Conservation (phyloP, 2,113 vertebrate species). For the Xyliphius kryptos region DNA sequence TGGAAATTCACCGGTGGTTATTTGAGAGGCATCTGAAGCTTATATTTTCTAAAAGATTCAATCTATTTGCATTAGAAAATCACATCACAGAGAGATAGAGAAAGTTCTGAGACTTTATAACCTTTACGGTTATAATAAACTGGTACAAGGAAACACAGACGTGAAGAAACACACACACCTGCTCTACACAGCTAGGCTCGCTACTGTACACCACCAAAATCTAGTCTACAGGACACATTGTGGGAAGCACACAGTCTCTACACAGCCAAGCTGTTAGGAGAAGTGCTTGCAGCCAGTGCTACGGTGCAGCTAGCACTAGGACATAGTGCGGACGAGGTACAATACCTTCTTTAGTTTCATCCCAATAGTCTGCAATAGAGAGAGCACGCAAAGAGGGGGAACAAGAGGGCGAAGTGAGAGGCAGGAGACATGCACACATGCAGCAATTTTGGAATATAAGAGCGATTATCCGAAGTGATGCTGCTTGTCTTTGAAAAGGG, state of each 20-base stretch:
- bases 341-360: slow-evolving; percentile 74
- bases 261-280: slow-evolving; percentile 39
- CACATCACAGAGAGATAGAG: slow-evolving; percentile 20
- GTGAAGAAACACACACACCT: slow-evolving; percentile 36
- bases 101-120: slow-evolving; percentile 26
- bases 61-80: slow-evolving; percentile 10
- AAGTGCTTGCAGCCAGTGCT: slow-evolving; percentile 56
- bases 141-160: slow-evolving; percentile 31
- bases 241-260: slow-evolving; percentile 45
- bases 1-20: too few relatives aligned
- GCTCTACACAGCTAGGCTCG: slow-evolving; percentile 21
- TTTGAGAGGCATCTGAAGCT: too few relatives aligned
- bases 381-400: slow-evolving; percentile 65
- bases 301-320: slow-evolving; percentile 50
- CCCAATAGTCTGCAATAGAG: slow-evolving; percentile 75
- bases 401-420: slow-evolving; percentile 50
- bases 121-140: slow-evolving; percentile 19
- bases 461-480: slow-evolving; percentile 5
- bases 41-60: neutral
- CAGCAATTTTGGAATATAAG: slow-evolving; percentile 25
- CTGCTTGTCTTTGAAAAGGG: slow-evolving; percentile 11
- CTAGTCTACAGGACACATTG: slow-evolving; percentile 42
- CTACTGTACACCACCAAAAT: slow-evolving; percentile 22
- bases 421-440: slow-evolving; percentile 38
- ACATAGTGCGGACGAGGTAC: slow-evolving; percentile 67